phyloP scores from a whole-genome alignment of 2,888 invertebrate genomes.

The Graphium colonna region DNA sequence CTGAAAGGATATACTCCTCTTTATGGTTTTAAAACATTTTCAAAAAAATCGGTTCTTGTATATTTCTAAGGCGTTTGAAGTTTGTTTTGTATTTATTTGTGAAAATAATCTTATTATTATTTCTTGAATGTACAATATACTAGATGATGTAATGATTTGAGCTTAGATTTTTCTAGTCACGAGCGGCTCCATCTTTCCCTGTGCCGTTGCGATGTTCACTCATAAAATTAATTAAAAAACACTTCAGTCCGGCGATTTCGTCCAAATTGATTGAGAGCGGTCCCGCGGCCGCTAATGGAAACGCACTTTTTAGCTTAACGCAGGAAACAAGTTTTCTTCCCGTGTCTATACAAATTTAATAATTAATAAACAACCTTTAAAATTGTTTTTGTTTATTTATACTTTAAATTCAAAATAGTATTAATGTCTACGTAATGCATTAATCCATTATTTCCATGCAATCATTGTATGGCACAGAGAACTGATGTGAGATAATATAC shows the following conservation, averaged over 20 bases:
- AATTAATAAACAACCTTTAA: slow-evolving; percentile 2
- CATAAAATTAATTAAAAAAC: slow-evolving; percentile 80
- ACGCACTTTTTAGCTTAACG: slow-evolving; percentile 46
- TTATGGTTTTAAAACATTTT: too few relatives aligned
- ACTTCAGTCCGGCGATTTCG: slow-evolving; percentile 73
- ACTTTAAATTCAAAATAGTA: slow-evolving; percentile 18
- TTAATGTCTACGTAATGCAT: too few relatives aligned
- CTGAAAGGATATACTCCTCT: too few relatives aligned
- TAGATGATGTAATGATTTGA: too few relatives aligned
- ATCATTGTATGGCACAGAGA: too few relatives aligned
- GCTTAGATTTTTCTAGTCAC: not conserved
- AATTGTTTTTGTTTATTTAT: not conserved
- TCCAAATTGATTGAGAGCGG: slow-evolving; percentile 75
- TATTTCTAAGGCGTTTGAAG: too few relatives aligned
- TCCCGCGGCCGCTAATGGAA: slow-evolving; percentile 70
- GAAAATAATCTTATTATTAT: too few relatives aligned
- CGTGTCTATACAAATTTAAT: slow-evolving; percentile 12
- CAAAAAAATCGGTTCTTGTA: too few relatives aligned
- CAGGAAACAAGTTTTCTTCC: slow-evolving; percentile 19
- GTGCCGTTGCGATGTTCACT: slow-evolving; percentile 58
- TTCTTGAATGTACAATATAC: too few relatives aligned
- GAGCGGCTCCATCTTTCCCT: slow-evolving; percentile 35
- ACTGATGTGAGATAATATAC: too few relatives aligned
- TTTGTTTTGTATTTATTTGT: too few relatives aligned
- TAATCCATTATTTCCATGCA: too few relatives aligned